Evolutionary conservation across 2,113 vertebrate species (phyloP).

Genomic region (Notechis scutatus): DNA sequence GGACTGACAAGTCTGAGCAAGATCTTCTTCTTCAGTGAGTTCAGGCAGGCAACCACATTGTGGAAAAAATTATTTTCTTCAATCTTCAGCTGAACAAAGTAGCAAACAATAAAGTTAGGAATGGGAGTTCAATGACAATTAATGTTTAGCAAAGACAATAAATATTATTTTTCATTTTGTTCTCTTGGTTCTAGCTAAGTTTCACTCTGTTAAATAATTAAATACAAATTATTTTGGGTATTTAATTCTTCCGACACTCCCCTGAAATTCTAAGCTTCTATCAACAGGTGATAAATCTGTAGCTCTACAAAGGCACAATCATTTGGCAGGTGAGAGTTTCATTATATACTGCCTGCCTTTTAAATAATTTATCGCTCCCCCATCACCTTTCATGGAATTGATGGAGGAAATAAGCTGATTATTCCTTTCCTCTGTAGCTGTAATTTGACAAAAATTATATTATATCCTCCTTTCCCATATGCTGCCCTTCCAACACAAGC

Average conservation of each 20-base stretch:
- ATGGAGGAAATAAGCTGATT: neutral
- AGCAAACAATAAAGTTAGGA: neutral
- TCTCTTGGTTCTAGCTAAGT: neutral
- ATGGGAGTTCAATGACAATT: neutral
- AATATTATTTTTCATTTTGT: neutral
- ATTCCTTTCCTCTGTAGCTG: neutral
- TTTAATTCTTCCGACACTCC: neutral
- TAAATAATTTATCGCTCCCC: neutral
- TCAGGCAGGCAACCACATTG: conserved; percentile 60
- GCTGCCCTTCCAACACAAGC: neutral
- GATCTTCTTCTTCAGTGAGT: conserved; percentile 46
- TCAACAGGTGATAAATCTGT: neutral
- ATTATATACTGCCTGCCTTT: neutral
- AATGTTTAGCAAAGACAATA: neutral
- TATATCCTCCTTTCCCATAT: neutral
- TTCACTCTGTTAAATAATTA: neutral
- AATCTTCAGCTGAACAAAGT: conserved; percentile 58
- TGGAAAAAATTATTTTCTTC: conserved; percentile 56
- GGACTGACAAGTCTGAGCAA: conserved; percentile 50
- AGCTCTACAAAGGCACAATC: neutral
- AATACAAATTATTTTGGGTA: neutral
- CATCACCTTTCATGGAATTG: neutral
- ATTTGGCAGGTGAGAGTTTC: neutral
- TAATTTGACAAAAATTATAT: neutral
- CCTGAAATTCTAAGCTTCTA: neutral